These are phyloP conservation scores for Pachliopta kotzebuea DNA, from an alignment of 2,888 invertebrate species.

Conservation along the genomic window DNA sequence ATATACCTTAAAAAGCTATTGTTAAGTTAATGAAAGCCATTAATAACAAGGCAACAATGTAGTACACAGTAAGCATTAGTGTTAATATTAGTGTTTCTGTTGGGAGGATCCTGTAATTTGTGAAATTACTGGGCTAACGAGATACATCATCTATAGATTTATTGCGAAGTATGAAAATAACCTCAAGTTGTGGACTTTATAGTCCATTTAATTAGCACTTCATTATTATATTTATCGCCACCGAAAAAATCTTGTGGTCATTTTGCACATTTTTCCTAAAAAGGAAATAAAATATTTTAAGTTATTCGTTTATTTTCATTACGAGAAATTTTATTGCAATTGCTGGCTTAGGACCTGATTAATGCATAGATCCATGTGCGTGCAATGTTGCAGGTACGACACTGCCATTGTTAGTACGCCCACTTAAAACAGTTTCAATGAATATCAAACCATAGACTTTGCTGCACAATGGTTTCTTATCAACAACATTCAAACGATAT, in stretches of 20 bases:
- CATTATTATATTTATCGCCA: too few relatives aligned
- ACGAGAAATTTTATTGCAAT: conserved; percentile 5
- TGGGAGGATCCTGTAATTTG: not conserved
- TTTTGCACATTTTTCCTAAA: too few relatives aligned
- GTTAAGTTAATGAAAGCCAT: too few relatives aligned
- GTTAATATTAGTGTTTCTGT: not conserved
- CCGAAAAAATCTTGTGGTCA: too few relatives aligned
- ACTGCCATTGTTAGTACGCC: conserved; percentile 34
- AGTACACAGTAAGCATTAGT: not conserved
- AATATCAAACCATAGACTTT: conserved; percentile 24
- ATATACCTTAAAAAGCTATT: not conserved
- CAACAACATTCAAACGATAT: conserved; percentile 6
- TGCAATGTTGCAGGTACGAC: conserved; percentile 32
- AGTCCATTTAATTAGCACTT: too few relatives aligned
- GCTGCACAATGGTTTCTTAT: conserved; percentile 12
- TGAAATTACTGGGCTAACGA: not conserved
- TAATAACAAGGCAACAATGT: too few relatives aligned
- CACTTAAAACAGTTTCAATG: conserved; percentile 31
- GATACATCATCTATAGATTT: not conserved
- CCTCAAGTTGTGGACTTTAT: too few relatives aligned
- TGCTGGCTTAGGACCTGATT: conserved; percentile 3
- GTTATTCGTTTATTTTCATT: conserved; percentile 10
- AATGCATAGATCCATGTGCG: conserved; percentile 29
- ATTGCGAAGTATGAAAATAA: not conserved
- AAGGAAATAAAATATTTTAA: too few relatives aligned